Evolutionary conservation across 1,140 invertebrate genomes (phyloP).

Genomic region (Drusus annulatus): DNA sequence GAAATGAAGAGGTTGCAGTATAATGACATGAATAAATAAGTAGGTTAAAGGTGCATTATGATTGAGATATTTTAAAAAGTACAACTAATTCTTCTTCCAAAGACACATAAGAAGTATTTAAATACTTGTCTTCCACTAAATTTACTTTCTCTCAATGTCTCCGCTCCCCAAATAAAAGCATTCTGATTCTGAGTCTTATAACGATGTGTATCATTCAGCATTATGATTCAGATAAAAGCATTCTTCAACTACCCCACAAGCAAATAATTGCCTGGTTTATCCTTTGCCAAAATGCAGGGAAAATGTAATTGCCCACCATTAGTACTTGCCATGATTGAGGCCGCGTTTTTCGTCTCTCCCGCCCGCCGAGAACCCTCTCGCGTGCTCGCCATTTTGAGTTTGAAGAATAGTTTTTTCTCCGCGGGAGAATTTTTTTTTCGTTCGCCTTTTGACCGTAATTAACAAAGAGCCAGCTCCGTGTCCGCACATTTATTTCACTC

Average conservation of each 20-base stretch:
- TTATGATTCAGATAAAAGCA: too few relatives aligned
- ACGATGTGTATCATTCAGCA: too few relatives aligned
- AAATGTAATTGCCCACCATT: constrained; percentile 6
- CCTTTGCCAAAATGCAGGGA: neutral
- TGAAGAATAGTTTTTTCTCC: constrained; percentile 36
- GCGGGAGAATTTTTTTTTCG: neutral
- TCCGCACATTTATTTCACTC: constrained; percentile 57
- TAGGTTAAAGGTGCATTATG: neutral
- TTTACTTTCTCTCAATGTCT: too few relatives aligned
- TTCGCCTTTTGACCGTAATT: constrained; percentile 47
- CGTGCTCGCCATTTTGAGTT: constrained; percentile 29
- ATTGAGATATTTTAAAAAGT: neutral
- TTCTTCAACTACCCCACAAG: constrained; percentile 5
- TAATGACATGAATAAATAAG: too few relatives aligned
- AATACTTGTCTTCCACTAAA: too few relatives aligned
- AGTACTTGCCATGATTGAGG: neutral
- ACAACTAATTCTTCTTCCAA: too few relatives aligned
- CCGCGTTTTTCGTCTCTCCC: neutral
- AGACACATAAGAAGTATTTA: too few relatives aligned
- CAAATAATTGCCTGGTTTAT: neutral
- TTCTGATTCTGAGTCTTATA: too few relatives aligned
- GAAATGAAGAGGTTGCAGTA: too few relatives aligned
- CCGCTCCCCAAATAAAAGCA: too few relatives aligned
- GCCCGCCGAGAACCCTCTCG: neutral
- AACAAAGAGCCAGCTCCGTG: constrained; percentile 49